Conservation (phyloP, 2,888 invertebrate genomes). For the Synergus gifuensis region DNA sequence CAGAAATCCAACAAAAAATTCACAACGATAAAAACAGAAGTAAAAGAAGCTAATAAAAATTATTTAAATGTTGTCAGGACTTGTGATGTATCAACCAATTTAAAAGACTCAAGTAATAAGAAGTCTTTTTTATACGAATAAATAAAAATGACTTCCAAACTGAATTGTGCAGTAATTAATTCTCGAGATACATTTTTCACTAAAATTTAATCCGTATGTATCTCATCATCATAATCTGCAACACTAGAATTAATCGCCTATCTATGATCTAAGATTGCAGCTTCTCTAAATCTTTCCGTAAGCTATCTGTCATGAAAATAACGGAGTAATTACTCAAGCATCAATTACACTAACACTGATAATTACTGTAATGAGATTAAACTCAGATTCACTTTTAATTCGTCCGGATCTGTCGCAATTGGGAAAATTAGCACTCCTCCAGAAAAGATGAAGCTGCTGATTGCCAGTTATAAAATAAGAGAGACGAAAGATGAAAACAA, state of each 20-base stretch:
- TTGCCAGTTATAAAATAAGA: conserved; percentile 70
- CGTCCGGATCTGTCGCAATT: conserved; percentile 18
- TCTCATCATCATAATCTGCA: not conserved
- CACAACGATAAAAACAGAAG: not conserved
- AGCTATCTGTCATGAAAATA: conserved; percentile 20
- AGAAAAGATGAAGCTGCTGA: conserved; percentile 54
- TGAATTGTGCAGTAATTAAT: not conserved
- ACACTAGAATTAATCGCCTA: conserved; percentile 8
- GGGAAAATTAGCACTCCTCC: conserved; percentile 63
- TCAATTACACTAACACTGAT: conserved; percentile 16
- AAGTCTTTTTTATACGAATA: no score
- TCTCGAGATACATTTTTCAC: not conserved
- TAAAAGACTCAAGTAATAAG: no score
- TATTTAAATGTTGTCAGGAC: not conserved
- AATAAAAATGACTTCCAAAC: not conserved
- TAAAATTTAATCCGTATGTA: not conserved
- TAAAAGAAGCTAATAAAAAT: not conserved
- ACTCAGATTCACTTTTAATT: conserved; percentile 16
- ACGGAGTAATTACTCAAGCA: conserved; percentile 25
- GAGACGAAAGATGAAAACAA: conserved; percentile 4
- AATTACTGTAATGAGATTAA: conserved; percentile 7
- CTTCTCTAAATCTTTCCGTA: not conserved
- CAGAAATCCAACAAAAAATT: not conserved
- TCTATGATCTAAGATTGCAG: conserved; percentile 29
- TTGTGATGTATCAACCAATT: not conserved